Evolutionary conservation across 2,113 vertebrate species (phyloP), one percentile per base, ranked within the genome.

Genomic region (Leucosticte australis): DNA sequence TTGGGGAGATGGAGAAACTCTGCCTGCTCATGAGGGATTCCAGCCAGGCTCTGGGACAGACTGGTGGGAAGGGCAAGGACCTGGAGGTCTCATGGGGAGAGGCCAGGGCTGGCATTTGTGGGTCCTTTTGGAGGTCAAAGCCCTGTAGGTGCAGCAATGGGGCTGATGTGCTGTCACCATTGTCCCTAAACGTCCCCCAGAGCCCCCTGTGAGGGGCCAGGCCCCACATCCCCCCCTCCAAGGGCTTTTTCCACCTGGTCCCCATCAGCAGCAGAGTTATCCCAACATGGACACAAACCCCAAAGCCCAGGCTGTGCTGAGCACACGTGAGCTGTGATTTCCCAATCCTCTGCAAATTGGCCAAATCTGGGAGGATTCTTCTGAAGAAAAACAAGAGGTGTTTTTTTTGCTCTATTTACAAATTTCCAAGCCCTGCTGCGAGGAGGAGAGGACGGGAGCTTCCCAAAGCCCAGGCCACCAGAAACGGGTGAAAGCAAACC

Each of bases 341-440:
- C 94, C 52, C 94, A 96, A 89, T 22, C 37, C 46, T 16, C 55
- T 70, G 44, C 53, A 70, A 89, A 77, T 4, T 26, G 47, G 83
- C 91, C 91, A 94, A 28, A 84, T 37, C 35, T 39, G 68, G 80
- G 53, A 92, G 60, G 60, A 78, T 78, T 89, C 89, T 80, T 90
- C 69, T 68, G 26, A 74, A 64, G 80, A 87, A 94, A 88, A 96
- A 77, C 59, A 82, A 95, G 31, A 90, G 13, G 39, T 62, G 41
- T 3, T 20, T 85, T 24, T 87, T 24, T 85, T 42, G 41, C 52
- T 73, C 71, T 84, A 14, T 62, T 92, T 88, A 74, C 68, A 89
- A 59, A 68, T 70, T 39, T 78, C 42, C 78, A 93, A 80, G 60
- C 79, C 55, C 60, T 93, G 59, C 78, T 89, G 71, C 0, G 0